Evolutionary conservation across 1,140 invertebrate species (phyloP).

Genomic region (Coptotermes formosanus): DNA sequence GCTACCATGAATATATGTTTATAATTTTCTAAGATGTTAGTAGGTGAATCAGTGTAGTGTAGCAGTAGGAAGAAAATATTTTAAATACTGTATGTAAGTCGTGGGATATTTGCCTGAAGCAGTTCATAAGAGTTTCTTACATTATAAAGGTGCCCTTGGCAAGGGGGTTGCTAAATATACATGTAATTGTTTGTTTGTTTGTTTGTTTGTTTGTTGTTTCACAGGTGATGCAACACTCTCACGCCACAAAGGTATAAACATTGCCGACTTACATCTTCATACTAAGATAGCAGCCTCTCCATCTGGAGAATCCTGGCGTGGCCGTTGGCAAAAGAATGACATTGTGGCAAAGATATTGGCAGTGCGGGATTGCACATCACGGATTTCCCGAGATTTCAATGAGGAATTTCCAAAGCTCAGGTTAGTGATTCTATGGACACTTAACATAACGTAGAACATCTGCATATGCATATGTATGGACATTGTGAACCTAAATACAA

Average conservation of each 20-base stretch:
- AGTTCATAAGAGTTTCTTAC: too few relatives aligned
- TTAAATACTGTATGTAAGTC: too few relatives aligned
- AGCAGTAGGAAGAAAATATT: too few relatives aligned
- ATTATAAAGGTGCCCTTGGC: too few relatives aligned
- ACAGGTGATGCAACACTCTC: constrained; percentile 92
- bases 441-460: too few relatives aligned
- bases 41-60: too few relatives aligned
- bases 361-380: constrained; percentile 81
- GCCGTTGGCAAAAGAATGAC: constrained; percentile 97
- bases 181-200: background rate
- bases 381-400: constrained; percentile 95
- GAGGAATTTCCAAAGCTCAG: constrained; percentile 95
- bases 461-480: too few relatives aligned
- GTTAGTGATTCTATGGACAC: constrained; percentile 39
- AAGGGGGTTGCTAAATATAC: background rate
- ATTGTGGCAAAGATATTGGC: constrained; percentile 93
- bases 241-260: constrained; percentile 94
- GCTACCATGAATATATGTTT: too few relatives aligned
- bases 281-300: constrained; percentile 83
- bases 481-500: too few relatives aligned
- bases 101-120: too few relatives aligned
- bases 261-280: constrained; percentile 84
- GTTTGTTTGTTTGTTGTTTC: constrained; percentile 38
- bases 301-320: constrained; percentile 92
- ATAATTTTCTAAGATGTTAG: too few relatives aligned